These are phyloP conservation scores for Tetranychus truncatus DNA, from an alignment of 2,888 invertebrate genomes.

Conservation along the genomic window DNA sequence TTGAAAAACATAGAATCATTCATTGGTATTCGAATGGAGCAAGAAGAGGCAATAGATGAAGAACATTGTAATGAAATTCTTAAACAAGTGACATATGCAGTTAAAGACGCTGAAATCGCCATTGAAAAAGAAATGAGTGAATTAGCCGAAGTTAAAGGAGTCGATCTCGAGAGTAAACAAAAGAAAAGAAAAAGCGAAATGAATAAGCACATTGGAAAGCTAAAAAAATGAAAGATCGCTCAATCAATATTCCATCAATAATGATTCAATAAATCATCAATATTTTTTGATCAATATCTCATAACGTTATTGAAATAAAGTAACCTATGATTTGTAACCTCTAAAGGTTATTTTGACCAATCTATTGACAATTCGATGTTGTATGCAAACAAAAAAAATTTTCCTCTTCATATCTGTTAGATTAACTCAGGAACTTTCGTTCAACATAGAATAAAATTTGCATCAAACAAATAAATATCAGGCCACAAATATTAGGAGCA, in stretches of 20 bases:
- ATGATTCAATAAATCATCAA: no score
- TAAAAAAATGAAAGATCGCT: no score
- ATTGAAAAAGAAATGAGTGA: constrained; percentile 52
- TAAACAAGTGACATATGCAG: constrained; percentile 76
- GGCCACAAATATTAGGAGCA: background rate
- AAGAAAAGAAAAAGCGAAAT: constrained; percentile 17
- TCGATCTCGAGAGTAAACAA: constrained; percentile 23
- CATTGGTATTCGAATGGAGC: constrained; percentile 63
- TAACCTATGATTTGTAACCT: no score
- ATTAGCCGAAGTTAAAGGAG: constrained; percentile 25
- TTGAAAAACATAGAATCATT: constrained; percentile 65
- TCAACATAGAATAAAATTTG: background rate
- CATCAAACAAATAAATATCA: background rate
- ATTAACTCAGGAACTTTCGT: no score
- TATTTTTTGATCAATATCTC: no score
- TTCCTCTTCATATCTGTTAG: no score
- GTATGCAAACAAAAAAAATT: no score
- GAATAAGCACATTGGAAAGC: background rate
- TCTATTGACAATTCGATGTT: no score
- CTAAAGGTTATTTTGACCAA: no score
- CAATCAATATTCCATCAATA: no score
- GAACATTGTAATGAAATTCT: constrained; percentile 72
- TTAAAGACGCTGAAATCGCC: constrained; percentile 75
- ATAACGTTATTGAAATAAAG: no score
- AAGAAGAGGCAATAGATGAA: constrained; percentile 40